Evolutionary conservation across 2,113 vertebrate genomes (phyloP), one percentile per base, ranked within the genome.

Genomic region (Cyanistes caeruleus): DNA sequence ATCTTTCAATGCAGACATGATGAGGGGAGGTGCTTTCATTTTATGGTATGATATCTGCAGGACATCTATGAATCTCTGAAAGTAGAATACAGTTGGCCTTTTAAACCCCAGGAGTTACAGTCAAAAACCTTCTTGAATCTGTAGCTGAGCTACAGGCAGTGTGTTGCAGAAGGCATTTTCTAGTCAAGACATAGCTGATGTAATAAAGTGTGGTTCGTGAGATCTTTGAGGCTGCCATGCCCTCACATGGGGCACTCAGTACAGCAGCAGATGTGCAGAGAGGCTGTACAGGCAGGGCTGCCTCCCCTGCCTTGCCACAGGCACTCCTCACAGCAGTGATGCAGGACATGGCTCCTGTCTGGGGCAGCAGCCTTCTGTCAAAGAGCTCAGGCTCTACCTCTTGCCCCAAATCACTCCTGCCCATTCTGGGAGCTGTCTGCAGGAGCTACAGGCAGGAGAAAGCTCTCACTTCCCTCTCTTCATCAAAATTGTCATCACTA

Each of bases 231-330:
- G 49, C 56, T 44, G 33, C 48, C 65, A 67, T 51, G 49, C 24
- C 56, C 48, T 64, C 2, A 0, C 24, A 20, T 1, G 43, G 35
- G 41, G 43, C 24, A 9, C 25, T 76, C 46, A 65, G 53, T n/a
- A 22, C 21, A 56, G 52, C 46, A 56, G 46, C 64, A 76, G 79
- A 49, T 6, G 37, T 2, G 6, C 68, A 65, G 59, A 41, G 67
- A 55, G 44, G 68, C 41, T 52, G 24, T 62, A 59, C 59, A 59
- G 63, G 48, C 44, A 75, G 51, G 8, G 43, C n/a, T 60, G 84
- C 52, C 33, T 76, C 18, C 24, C 24, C 7, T 44, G 43, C 73
- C 37, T 59, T 8, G 0, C 68, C 73, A 62, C 0, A 0, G 80
- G 59, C 64, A 39, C 39, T 31, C 39, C 84, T 63, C 5, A 2